These are phyloP conservation scores for Pelvicachromis taeniatus DNA, from an alignment of 2,113 vertebrate genomes.

Conservation along the genomic window DNA sequence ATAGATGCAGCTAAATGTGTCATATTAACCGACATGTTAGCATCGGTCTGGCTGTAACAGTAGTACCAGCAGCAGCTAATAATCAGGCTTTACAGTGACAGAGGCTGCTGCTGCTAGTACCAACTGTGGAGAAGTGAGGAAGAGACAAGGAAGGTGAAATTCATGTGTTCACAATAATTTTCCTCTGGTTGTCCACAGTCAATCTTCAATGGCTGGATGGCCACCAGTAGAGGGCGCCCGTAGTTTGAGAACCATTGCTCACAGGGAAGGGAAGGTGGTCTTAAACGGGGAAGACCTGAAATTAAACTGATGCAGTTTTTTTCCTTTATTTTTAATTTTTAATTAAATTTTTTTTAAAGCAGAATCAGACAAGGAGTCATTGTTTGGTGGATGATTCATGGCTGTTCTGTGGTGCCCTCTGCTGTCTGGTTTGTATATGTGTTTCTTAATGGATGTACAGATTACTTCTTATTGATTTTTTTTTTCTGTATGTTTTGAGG, in stretches of 20 bases:
- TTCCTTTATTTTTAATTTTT: no score
- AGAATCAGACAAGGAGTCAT: background rate
- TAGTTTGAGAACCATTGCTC: background rate
- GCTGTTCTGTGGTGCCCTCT: background rate
- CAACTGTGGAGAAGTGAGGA: background rate
- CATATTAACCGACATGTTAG: background rate
- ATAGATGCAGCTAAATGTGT: background rate
- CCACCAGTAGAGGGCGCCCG: background rate
- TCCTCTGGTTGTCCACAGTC: background rate
- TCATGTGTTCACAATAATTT: background rate
- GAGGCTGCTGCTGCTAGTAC: background rate
- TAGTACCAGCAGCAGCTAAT: background rate
- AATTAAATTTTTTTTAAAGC: no score
- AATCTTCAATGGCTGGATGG: background rate
- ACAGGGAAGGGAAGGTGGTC: background rate
- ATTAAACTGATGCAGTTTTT: accelerated
- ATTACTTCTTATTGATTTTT: background rate
- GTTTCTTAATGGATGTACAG: background rate
- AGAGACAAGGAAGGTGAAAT: background rate
- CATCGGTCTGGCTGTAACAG: no score
- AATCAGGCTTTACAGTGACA: background rate
- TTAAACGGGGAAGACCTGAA: background rate
- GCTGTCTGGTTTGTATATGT: background rate
- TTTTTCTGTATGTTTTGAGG: background rate
- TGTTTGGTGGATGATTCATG: background rate